Base-by-base conservation (phyloP, 2,113 vertebrate species). In the Actenoides hombroni region DNA sequence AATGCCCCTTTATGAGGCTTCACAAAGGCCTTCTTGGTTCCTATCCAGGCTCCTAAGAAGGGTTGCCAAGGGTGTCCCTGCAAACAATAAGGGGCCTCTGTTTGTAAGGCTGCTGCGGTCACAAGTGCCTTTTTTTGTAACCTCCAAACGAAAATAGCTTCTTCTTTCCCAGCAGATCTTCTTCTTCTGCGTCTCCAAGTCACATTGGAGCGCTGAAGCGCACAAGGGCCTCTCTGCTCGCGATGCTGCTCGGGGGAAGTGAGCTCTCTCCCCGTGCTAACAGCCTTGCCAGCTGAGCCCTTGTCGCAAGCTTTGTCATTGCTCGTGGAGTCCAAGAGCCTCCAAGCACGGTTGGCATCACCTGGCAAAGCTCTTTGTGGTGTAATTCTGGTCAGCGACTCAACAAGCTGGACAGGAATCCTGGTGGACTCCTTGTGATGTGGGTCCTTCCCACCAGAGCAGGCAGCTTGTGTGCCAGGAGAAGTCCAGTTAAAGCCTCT, bases 11-110 rank as follows among this genome's bases (percentile, higher is more conserved):
- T 93, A 94, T 96, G 54, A 88, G 86, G 86, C 88, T 84, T 95
- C 90, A 97, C 96, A 96, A 96, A 97, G 86, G 83, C 88, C 80
- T 94, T 78, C 95, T 97, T 96, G 96, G 86, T 96, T 93, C 86
- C 26, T 44, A 33, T 89, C 95, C 96, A 96, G 94, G 86, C 76
- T 91, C 74, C 77, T 68, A 65, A 18, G 8, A 81, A 71, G 82
- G 90, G 92, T 88, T 95, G 96, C 96, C 96, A 96, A 93, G 94
- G 95, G 77, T 92, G 92, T 94, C 92, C 68, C 44, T 93, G 74
- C 48, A 81, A 92, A 97, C 96, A 97, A 96, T 94, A 61, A 94
- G 88, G 65, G 77, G 90, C 83, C 90, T 96, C 92, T 96, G 88
- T 97, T 86, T 69, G 77, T 14, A 90, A 92, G 74, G 88, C 57